Base-by-base conservation (phyloP, 2,113 vertebrate species). In the Procapra przewalskii region DNA sequence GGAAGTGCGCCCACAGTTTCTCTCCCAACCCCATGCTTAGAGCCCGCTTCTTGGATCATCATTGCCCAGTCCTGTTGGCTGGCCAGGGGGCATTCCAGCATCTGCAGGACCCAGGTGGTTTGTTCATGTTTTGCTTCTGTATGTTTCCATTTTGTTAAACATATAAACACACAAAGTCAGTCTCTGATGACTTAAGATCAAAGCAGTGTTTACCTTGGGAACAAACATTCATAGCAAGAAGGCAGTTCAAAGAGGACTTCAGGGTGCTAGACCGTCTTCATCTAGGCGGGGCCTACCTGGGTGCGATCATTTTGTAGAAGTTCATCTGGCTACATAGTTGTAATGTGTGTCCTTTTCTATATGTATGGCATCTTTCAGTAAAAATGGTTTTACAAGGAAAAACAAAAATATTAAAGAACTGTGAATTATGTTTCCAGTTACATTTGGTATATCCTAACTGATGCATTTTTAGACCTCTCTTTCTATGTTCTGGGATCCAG, bases 1-100 rank as follows among this genome's bases (percentile, higher is more conserved):
- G 6, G 33, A 67, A 21, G 6, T n/a, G 2, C 29, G 3, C 15
- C 29, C 36, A 4, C 12, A 1, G 3, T 5, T 57, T 36, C 40
- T 45, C 43, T 64, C 48, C 36, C 6, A 57, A 4, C 12, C 7
- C 4, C 9, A 7, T 0, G 21, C n/a, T 64, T 23, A 36, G 10
- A 4, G 31, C 54, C 75, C 17, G 21, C 4, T 15, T 50, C 50
- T 23, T 43, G 36, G 21, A 31, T 59, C 62, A 60, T 19, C 12
- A 27, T n/a, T 1, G 21, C 8, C 40, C 1, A 3, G 21, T 50
- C 29, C 45, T 36, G 14, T 15, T 48, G 10, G 23, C 7, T 52
- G 7, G 31, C 11, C 54, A 16, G 16, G 40, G 6, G 75, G 17
- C 2, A 0, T 33, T 75, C 45, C 27, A 27, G 10, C 33, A 40